These are phyloP conservation scores for Pocillopora grandis DNA, from an alignment of 92 coral and sea anemone genomes.

Conservation along the genomic window DNA sequence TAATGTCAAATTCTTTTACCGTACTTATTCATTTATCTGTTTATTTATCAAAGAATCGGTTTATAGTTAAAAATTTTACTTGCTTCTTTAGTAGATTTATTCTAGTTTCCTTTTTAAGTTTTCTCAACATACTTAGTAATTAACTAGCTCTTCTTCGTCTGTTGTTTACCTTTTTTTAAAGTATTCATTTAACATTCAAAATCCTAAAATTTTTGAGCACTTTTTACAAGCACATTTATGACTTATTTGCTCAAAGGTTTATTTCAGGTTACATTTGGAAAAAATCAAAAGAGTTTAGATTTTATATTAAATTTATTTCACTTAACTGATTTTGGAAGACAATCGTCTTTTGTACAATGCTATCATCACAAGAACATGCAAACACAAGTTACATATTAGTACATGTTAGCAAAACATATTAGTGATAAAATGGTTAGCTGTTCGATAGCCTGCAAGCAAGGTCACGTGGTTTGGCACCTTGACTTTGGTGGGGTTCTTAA, in stretches of 20 bases:
- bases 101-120: background rate
- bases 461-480: too few relatives aligned
- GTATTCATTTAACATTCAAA: background rate
- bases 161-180: background rate
- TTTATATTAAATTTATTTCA: constrained; percentile 29
- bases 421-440: background rate
- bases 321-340: constrained; percentile 67
- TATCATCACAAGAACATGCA: constrained; percentile 36
- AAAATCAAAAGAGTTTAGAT: background rate
- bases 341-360: constrained; percentile 59
- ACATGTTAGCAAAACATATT: background rate
- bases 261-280: too few relatives aligned
- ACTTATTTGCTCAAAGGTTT: background rate
- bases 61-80: background rate
- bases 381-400: constrained; percentile 16
- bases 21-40: background rate
- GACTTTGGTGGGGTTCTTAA: too few relatives aligned
- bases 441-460: too few relatives aligned
- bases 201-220: background rate
- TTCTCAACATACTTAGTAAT: background rate
- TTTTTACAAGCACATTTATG: background rate
- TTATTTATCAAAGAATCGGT: background rate
- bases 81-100: background rate
- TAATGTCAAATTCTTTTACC: background rate
- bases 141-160: background rate